Evolutionary conservation across 2,888 invertebrate genomes (phyloP), one percentile per base, ranked within the genome.

Genomic region (Macrophya alboannulata): DNA sequence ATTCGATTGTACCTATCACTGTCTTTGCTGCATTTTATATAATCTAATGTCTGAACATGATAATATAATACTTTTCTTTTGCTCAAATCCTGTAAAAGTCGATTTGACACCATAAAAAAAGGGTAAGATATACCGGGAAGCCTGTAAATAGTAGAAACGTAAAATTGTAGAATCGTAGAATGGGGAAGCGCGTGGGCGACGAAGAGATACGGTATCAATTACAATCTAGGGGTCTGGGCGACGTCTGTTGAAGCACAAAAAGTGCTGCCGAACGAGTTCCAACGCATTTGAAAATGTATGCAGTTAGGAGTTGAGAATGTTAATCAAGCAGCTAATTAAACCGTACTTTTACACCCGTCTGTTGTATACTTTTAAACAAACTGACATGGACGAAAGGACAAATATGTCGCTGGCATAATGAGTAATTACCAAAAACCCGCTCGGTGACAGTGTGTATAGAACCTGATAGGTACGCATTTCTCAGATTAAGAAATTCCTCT

Each of bases 141-240:
- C 81, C 81, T 51, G 77, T 31, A 45, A 81, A 81, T 81, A n/a
- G 40, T 43, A 59, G 81, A 62, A 51, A 21, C 59, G 81, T 62
- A 81, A 62, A 77, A 81, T 59, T 62, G 81, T 81, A 77, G 51
- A 31, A 77, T 55, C 31, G 62, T 81, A 43, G 62, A 62, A 81
- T 1, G 21, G 81, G 81, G 43, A 81, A 62, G 43, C 77, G 55
- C 25, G n/a, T 51, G 51, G 62, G 59, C 15, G 81, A 81, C 81
- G n/a, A 21, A 62, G 81, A 81, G 40, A 81, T 62, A 81, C 43
- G 59, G 81, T 81, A 81, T 81, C 81, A 62, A 62, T 81, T 81
- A 81, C 81, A 81, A 15, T 62, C 81, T 21, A 43, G 81, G 81
- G 81, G 81, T 81, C 81, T 81, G 81, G 62, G 59, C 81, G 81